phyloP scores from a whole-genome alignment of 2,113 vertebrate species.

The Saguinus imperator region DNA sequence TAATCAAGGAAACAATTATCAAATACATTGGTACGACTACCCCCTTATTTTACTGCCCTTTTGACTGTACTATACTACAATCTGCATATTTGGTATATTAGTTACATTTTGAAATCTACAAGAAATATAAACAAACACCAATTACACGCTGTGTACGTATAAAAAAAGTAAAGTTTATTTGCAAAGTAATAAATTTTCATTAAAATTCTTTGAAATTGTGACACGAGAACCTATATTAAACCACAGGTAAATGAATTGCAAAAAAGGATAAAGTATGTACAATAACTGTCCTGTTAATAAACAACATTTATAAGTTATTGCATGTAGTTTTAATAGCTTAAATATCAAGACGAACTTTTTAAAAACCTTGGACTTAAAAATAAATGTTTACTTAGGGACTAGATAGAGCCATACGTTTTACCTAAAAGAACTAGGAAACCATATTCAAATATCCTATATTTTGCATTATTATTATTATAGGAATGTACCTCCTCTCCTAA shows the following conservation, averaged over 20 bases:
- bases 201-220: neutral
- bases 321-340: neutral
- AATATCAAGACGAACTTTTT: neutral
- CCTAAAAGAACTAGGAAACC: neutral
- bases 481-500: neutral
- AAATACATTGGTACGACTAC: neutral
- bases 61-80: neutral
- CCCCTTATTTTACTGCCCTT: neutral
- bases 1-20: neutral
- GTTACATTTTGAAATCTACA: neutral
- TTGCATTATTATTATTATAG: neutral
- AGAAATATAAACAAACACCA: neutral
- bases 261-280: neutral
- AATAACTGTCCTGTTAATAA: neutral
- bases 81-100: neutral
- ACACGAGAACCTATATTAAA: neutral
- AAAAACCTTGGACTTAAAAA: neutral
- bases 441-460: neutral
- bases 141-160: neutral
- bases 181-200: neutral
- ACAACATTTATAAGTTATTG: neutral
- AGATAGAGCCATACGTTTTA: neutral
- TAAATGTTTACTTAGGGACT: neutral
- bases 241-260: neutral
- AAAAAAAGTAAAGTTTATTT: neutral